phyloP scores from a whole-genome alignment of 2,113 vertebrate species.

The Mola mola region DNA sequence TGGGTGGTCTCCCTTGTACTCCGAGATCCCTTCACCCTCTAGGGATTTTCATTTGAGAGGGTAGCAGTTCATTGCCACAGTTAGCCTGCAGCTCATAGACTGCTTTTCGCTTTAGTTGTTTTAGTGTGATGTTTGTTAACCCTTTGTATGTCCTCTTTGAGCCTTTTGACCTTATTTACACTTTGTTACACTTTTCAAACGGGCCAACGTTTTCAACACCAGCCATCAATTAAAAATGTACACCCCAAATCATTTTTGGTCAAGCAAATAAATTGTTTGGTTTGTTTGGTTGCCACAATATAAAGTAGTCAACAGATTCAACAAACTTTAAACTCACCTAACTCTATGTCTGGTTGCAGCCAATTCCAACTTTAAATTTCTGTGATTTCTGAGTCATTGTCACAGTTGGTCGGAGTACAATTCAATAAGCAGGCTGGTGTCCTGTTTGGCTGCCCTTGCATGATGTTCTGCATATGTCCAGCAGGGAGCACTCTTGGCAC shows the following conservation, averaged over 20 bases:
- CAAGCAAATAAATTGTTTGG: not conserved
- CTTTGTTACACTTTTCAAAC: not conserved
- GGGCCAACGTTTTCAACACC: no score
- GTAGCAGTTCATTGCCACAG: conserved; percentile 52
- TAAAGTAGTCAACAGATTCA: not conserved
- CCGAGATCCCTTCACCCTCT: conserved; percentile 31
- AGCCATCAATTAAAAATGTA: no score
- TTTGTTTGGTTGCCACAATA: not conserved
- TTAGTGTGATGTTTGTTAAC: conserved; percentile 32
- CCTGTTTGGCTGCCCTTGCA: conserved; percentile 1
- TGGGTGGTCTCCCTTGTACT: conserved; percentile 77
- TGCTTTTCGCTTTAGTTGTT: not conserved
- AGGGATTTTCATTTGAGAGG: conserved; percentile 57
- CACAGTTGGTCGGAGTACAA: conserved; percentile 44
- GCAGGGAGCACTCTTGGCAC: conserved; percentile 79
- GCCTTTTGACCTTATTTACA: no score
- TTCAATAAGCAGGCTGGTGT: conserved; percentile 26
- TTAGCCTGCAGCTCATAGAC: conserved; percentile 23
- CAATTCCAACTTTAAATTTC: conserved; percentile 19
- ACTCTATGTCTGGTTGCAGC: conserved; percentile 1
- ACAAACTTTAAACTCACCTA: conserved; percentile 2
- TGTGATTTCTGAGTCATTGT: conserved; percentile 30
- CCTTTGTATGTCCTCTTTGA: conserved; percentile 10
- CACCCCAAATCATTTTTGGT: not conserved
- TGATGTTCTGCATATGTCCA: conserved; percentile 43